Conservation (phyloP, 2,888 invertebrate species). For the Lobophora halterata region DNA sequence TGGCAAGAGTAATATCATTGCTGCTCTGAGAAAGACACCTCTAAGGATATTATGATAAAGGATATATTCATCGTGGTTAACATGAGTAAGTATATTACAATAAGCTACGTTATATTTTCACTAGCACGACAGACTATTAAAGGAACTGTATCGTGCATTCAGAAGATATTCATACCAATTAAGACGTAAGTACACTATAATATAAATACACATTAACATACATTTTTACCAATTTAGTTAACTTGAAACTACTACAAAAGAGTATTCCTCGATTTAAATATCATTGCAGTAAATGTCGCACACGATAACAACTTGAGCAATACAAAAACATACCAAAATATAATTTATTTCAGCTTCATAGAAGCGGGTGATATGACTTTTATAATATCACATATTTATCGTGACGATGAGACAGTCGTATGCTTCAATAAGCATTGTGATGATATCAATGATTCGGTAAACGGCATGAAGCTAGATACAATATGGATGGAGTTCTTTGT, state of each 20-base stretch:
- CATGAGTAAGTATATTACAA: conserved; percentile 33
- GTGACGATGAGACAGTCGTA: conserved; percentile 28
- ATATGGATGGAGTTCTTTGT: too few species aligned
- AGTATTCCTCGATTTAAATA: conserved; percentile 45
- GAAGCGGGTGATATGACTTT: conserved; percentile 72
- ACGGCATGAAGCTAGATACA: conserved; percentile 1
- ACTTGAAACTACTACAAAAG: conserved; percentile 48
- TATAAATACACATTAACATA: conserved; percentile 50
- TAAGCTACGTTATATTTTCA: conserved; percentile 47
- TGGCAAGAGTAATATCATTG: conserved; percentile 50
- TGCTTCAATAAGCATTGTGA: conserved; percentile 3
- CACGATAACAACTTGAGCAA: conserved; percentile 70
- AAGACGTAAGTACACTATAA: conserved; percentile 58
- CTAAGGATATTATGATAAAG: conserved; percentile 16
- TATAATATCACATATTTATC: conserved; percentile 57
- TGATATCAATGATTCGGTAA: conserved; percentile 23
- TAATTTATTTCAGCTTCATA: conserved; percentile 55
- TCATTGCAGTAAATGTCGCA: conserved; percentile 53
- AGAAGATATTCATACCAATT: conserved; percentile 68
- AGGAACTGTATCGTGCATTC: conserved; percentile 80
- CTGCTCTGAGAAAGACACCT: conserved; percentile 63
- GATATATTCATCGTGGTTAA: conserved; percentile 36
- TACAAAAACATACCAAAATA: conserved; percentile 74
- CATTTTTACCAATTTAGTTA: conserved; percentile 36
- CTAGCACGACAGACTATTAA: conserved; percentile 74